A percentile compares a stretch with the other conserved stretches of the same genome.
These are phyloP conservation scores for Drosophila prolongata DNA, from an alignment of 2,888 invertebrate genomes.

Conservation along the genomic window DNA sequence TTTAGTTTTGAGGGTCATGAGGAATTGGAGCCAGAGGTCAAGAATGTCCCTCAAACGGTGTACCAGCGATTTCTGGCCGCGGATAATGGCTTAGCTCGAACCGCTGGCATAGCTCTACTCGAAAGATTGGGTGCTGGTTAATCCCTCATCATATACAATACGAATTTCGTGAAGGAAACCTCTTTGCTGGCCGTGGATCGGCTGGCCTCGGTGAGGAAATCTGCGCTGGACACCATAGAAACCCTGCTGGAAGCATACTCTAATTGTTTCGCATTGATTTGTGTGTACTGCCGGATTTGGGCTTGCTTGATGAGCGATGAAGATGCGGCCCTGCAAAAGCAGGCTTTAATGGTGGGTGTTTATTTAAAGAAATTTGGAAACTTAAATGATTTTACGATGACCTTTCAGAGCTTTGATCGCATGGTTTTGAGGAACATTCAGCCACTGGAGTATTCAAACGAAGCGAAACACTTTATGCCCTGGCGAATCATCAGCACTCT, in stretches of 20 bases:
- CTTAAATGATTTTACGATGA: too few species aligned
- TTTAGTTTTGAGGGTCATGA: slow-evolving; percentile 82
- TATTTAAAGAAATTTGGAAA: neutral
- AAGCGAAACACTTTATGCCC: slow-evolving; percentile 82
- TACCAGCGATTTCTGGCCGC: slow-evolving; percentile 75
- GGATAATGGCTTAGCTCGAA: slow-evolving; percentile 74
- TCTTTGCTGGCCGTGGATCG: slow-evolving; percentile 73
- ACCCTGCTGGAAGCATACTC: slow-evolving; percentile 75
- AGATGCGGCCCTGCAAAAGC: slow-evolving; percentile 78
- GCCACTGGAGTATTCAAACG: slow-evolving; percentile 81
- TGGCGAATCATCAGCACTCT: slow-evolving; percentile 82
- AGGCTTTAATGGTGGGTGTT: slow-evolving; percentile 75
- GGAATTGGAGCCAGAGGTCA: slow-evolving; percentile 67
- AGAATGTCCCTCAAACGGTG: slow-evolving; percentile 76
- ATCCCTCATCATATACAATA: slow-evolving; percentile 82
- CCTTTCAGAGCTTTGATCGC: slow-evolving; percentile 78
- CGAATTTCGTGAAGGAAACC: slow-evolving; percentile 81
- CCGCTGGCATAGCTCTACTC: slow-evolving; percentile 79
- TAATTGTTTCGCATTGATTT: slow-evolving; percentile 82
- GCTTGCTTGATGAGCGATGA: slow-evolving; percentile 80
- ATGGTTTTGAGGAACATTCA: slow-evolving; percentile 81
- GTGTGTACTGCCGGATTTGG: slow-evolving; percentile 82
- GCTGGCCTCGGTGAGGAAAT: slow-evolving; percentile 79
- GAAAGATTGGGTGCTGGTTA: slow-evolving; percentile 77
- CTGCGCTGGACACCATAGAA: slow-evolving; percentile 78